Base-by-base conservation (phyloP, 2,797 vertebrate genomes). In the Poeciliopsis paucimaculata region DNA sequence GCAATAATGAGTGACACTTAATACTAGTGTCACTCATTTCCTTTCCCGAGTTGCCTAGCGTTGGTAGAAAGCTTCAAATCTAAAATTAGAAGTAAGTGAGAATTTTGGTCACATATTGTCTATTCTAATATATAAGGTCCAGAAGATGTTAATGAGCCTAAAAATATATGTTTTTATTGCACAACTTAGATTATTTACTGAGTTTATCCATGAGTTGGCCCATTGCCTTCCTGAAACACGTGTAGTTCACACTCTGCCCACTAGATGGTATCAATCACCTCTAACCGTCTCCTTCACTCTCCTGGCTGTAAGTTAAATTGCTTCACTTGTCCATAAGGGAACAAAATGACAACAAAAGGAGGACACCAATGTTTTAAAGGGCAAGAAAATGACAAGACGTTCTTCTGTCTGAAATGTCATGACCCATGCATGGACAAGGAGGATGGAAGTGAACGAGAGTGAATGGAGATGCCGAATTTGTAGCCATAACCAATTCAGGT, bases 371-470 rank as follows among this genome's bases (percentile, higher is more conserved):
- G 76, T 28, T 34, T 82, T 4, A 68, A 47, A 68, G 71, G 82
- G 46, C 77, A 68, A 77, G 55, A 68, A 60, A 26, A 62, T 64
- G 47, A 85, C 6, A 23, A 23, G 77, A 82, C 47, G 60, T 77
- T 72, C 68, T 49, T 87, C 80, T 53, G 82, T 55, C 64, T 80
- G 79, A 84, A 1, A 28, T 39, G 72, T 72, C 68, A 72, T 28
- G 55, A 84, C 79, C 68, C 83, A 86, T 87, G 89, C 75, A 74
- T 87, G 78, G 72, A 75, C 70, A 73, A 84, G 82, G 78, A 73
- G 46, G 79, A 86, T 83, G 84, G 64, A 80, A 8, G 84, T 88
- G 83, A 78, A 75, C 28, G 76, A 77, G 84, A 72, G 80, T 81
- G 82, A 83, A 79, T 79, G 1, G 82, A 86, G 82, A 88, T 83